These are phyloP conservation scores for Centropus bengalensis DNA, from an alignment of 2,113 vertebrate genomes.

Conservation along the genomic window DNA sequence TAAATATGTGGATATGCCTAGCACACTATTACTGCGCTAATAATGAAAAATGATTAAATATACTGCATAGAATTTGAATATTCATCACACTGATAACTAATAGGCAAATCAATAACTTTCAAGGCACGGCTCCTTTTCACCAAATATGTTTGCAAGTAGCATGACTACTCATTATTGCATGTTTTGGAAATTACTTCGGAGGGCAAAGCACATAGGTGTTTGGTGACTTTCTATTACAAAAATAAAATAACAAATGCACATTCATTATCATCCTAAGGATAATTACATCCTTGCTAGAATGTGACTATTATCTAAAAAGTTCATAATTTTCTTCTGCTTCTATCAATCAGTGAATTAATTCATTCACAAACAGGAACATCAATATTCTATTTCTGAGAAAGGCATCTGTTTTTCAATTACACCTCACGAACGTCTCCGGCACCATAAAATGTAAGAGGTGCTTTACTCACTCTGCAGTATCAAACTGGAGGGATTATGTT, in stretches of 20 bases:
- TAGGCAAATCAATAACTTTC: conserved; percentile 70
- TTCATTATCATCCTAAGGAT: conserved; percentile 29
- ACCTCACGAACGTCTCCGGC: conserved; percentile 39
- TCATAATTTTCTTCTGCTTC: conserved; percentile 49
- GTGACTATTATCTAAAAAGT: background rate
- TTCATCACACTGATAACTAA: conserved; percentile 74
- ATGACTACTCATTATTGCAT: conserved; percentile 49
- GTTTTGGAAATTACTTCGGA: conserved; percentile 62
- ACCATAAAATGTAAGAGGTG: conserved; percentile 38
- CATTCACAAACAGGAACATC: conserved; percentile 64
- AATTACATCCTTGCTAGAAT: conserved; percentile 58
- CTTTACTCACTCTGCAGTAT: background rate
- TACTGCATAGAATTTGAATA: conserved; percentile 63
- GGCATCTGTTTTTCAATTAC: conserved; percentile 50
- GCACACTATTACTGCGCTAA: conserved; percentile 31
- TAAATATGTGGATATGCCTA: background rate
- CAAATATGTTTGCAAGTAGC: conserved; percentile 55
- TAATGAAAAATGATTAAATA: conserved; percentile 62
- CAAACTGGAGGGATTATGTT: conserved; percentile 22
- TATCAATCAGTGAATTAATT: conserved; percentile 71
- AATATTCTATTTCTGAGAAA: conserved; percentile 71
- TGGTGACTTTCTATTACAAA: conserved; percentile 47
- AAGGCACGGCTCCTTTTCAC: conserved; percentile 41
- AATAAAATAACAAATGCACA: conserved; percentile 33
- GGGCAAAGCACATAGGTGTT: conserved; percentile 22